Percentiles rank a stretch among this genome's conserved stretches.
These are phyloP conservation scores for Saiga tatarica DNA, from an alignment of 2,113 vertebrate genomes.

Conservation along the genomic window DNA sequence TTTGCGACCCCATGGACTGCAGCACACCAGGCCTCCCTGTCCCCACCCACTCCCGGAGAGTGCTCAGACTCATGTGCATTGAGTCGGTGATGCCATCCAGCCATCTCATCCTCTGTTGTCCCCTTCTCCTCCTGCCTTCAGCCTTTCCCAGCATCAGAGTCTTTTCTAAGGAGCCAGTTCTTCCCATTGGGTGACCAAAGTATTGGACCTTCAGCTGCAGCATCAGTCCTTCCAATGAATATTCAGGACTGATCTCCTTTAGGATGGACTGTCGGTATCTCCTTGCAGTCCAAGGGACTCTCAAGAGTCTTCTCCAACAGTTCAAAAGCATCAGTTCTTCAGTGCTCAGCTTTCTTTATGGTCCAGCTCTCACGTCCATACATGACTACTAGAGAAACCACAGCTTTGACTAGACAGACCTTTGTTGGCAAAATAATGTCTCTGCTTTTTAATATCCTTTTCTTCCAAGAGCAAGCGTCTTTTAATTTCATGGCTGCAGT, in stretches of 20 bases:
- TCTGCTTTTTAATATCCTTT: background rate
- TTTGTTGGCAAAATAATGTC: background rate
- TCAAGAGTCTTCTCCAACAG: background rate
- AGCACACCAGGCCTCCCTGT: background rate
- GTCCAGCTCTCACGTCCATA: no score
- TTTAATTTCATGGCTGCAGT: background rate
- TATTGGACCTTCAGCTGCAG: background rate
- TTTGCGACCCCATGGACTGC: background rate
- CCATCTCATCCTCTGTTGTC: background rate
- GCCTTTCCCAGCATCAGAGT: background rate
- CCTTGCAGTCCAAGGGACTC: background rate
- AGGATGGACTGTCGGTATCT: background rate
- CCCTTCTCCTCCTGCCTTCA: background rate
- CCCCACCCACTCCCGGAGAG: background rate
- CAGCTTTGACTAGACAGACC: background rate
- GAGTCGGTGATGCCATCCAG: background rate
- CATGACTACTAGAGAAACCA: background rate
- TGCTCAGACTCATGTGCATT: background rate
- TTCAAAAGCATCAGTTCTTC: no score
- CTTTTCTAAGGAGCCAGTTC: background rate
- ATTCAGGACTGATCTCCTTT: background rate
- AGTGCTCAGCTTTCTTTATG: no score
- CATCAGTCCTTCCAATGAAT: background rate
- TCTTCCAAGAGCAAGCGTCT: background rate
- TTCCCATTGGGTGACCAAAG: background rate